Conservation (phyloP, 35 echinoderm and acorn worm species). For the Apostichopus japonicus region DNA sequence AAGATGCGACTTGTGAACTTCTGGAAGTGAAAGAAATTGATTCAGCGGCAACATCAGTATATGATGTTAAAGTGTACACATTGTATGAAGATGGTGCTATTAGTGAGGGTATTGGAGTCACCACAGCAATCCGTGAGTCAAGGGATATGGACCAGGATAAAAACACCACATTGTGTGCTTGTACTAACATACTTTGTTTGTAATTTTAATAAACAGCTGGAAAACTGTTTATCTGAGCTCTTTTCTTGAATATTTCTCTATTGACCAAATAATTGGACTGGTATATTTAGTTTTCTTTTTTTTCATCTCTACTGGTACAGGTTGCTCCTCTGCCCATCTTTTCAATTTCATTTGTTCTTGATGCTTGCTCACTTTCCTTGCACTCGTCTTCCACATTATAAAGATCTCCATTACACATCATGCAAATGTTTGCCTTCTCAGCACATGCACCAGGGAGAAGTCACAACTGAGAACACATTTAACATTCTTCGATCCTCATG, state of each 20-base stretch:
- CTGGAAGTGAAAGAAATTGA: background rate
- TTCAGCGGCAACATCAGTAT: background rate
- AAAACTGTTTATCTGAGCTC: background rate
- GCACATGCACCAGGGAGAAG: too few relatives aligned
- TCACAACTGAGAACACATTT: too few relatives aligned
- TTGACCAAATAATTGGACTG: background rate
- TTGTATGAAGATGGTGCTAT: constrained; percentile 11
- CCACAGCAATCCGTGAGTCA: background rate
- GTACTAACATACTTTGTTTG: background rate
- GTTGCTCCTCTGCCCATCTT: too few relatives aligned
- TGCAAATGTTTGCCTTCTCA: too few relatives aligned
- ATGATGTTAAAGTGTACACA: constrained; percentile 15
- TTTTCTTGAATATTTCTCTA: background rate
- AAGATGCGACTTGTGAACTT: background rate
- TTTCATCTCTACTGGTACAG: too few relatives aligned
- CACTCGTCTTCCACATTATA: too few relatives aligned
- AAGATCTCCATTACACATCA: too few relatives aligned
- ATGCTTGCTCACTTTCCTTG: too few relatives aligned
- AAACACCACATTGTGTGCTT: background rate
- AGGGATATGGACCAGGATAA: background rate
- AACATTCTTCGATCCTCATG: too few relatives aligned
- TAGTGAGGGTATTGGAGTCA: background rate
- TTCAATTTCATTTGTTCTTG: too few relatives aligned
- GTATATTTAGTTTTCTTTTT: background rate
- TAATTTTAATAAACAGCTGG: background rate